Base-by-base conservation (phyloP, 2,888 invertebrate species). In the Cinara cedri region DNA sequence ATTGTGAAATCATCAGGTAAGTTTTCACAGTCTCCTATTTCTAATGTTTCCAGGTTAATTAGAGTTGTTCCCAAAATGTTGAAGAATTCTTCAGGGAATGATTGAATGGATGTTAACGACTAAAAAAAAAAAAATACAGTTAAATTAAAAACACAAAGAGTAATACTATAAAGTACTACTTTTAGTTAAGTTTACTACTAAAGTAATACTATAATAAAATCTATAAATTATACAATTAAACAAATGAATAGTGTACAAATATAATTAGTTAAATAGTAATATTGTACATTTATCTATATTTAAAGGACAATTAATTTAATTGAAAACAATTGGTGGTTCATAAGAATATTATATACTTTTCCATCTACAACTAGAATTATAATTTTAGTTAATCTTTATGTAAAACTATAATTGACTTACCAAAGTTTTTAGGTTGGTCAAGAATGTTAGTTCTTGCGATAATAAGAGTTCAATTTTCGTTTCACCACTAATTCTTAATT, bases 1-100 rank as follows among this genome's bases (percentile, higher is more conserved):
- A 88, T 86, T 0, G 91, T 92, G 85, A 93, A 93, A 83, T 89
- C 88, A 13, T 89, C 88, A 82, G 92, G 90, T 84, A 92, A 89
- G 82, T 89, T 89, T 2, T 90, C 90, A 85, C 94, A 95, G 85
- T 94, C 94, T 65, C 95, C 95, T 81, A 96, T 87, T 85, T 94
- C 93, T 60, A 96, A 86, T 0, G 91, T 89, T 84, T 92, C 91
- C 72, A 96, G 87, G 51, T 93, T 85, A 19, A 90, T 88, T 62
- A 89, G 88, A 82, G 91, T 89, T 83, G 89, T 89, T 63, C 89
- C 88, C 78, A 86, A 86, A 10, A 86, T 85, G 13, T 4, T 13
- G 4, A 2, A 4, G 16, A 34, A 3, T 4, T 34, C 3, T 34
- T 16, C 8, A 16, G 62, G 62, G 6, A 88, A 84, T 81, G 87